These are phyloP conservation scores for Archaeoteleia sp. DNA, from an alignment of 2,888 invertebrate genomes.

Conservation along the genomic window DNA sequence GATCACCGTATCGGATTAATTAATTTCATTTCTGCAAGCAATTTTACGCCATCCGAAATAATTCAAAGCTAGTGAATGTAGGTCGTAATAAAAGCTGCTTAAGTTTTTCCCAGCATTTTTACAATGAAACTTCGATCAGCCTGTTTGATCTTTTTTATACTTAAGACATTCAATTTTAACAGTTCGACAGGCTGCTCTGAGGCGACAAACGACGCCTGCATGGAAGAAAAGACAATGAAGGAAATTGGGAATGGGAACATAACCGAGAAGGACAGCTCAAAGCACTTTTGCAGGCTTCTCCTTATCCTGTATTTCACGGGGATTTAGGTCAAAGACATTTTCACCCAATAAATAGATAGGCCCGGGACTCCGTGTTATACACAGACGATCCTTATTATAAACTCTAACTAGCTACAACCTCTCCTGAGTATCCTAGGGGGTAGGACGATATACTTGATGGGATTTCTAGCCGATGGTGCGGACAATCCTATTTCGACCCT, in stretches of 20 bases:
- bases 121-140: slow-evolving; percentile 43
- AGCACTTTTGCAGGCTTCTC: slow-evolving; percentile 51
- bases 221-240: slow-evolving; percentile 33
- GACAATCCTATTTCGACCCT: slow-evolving; percentile 74
- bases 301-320: slow-evolving; percentile 71
- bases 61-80: too few relatives aligned
- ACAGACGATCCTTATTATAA: slow-evolving; percentile 74
- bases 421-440: slow-evolving; percentile 61
- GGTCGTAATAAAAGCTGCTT: slow-evolving; percentile 44
- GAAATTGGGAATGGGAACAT: slow-evolving; percentile 18
- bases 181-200: slow-evolving; percentile 53
- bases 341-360: slow-evolving; percentile 75
- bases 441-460: slow-evolving; percentile 73
- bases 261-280: slow-evolving; percentile 54
- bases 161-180: slow-evolving; percentile 63
- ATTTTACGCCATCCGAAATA: too few relatives aligned
- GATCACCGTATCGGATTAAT: too few relatives aligned
- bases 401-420: slow-evolving; percentile 66
- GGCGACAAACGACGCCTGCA: slow-evolving; percentile 62
- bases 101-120: slow-evolving; percentile 34
- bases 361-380: slow-evolving; percentile 70
- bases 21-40: too few relatives aligned
- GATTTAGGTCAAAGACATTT: slow-evolving; percentile 75
- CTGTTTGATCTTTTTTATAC: slow-evolving; percentile 37
- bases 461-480: slow-evolving; percentile 75